A percentile compares a stretch with the other conserved stretches of the same genome.
These are phyloP conservation scores for Myocastor coypus DNA, from an alignment of 2,113 vertebrate species.

Conservation along the genomic window DNA sequence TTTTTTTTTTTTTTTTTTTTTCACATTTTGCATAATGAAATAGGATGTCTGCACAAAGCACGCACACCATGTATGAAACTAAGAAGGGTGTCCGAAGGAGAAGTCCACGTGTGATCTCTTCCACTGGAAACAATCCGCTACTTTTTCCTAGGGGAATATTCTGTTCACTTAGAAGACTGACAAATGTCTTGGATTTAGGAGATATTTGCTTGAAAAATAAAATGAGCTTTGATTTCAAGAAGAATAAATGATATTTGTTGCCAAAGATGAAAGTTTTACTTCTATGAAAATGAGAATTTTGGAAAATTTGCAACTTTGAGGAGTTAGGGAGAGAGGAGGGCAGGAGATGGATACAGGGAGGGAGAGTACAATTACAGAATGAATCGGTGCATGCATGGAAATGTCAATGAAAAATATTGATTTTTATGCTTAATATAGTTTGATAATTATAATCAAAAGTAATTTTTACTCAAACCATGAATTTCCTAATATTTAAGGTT, in stretches of 20 bases:
- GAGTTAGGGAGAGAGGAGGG: neutral
- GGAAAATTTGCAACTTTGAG: neutral
- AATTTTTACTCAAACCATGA: neutral
- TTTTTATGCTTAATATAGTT: neutral
- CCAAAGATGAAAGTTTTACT: neutral
- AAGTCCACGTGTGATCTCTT: neutral
- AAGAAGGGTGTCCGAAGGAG: neutral
- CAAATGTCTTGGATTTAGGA: neutral
- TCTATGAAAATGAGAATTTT: slow-evolving; percentile 42
- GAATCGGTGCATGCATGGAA: neutral
- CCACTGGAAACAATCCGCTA: neutral
- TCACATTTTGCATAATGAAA: neutral
- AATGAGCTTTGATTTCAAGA: neutral
- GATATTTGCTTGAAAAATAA: slow-evolving; percentile 1
- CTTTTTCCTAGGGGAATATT: neutral
- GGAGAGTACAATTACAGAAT: neutral
- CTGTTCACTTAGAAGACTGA: neutral
- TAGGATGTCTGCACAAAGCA: neutral
- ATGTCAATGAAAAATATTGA: neutral
- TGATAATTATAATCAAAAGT: neutral
- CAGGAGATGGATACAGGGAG: neutral
- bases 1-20: no score
- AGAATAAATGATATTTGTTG: neutral
- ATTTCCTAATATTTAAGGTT: neutral
- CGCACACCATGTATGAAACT: neutral